Base-by-base conservation (phyloP, 2,113 vertebrate genomes). In the Oreochromis niloticus region DNA sequence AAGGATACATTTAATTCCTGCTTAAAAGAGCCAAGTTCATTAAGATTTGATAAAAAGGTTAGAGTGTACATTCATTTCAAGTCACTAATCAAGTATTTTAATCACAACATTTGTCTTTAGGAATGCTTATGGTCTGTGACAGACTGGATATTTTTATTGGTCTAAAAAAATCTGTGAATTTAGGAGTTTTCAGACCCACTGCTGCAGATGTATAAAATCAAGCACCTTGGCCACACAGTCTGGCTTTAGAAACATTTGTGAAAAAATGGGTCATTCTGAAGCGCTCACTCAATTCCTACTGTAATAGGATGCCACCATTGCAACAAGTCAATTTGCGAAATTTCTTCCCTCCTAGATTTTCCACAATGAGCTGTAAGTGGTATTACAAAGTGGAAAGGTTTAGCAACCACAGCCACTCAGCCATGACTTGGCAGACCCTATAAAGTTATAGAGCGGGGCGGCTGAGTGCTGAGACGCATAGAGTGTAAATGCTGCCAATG, bases 11-110 rank as follows among this genome's bases (percentile, higher is more conserved):
- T 63, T 73, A 17, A n/a, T 43, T 87, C 22, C 10, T 11, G 59
- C 5, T 13, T 61, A 19, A 27, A 83, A 79, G 19, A 57, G n/a
- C n/a, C 79, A 85, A 16, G 75, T 88, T 32, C 9, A 34, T 36
- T 73, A 22, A 73, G 19, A 52, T 86, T 71, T 41, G 6, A 41
- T 41, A 3, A 13, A 87, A 17, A 84, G 39, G n/a, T 50, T 46
- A 30, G 36, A 36, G 41, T 34, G 59, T 81, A 80, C 83, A 85
- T 85, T 93, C 73, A 87, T 87, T 85, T 83, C 17, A 12, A 82
- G 66, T 84, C 16, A 71, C 24, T 30, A 39, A 83, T 14, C 2
- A 6, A 57, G n/a, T 10, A 17, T 71, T 52, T 30, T 71, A 52
- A 34, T 61, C 55, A 52, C 48, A 41, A 57, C 57, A 50, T 24